Base-by-base conservation (phyloP, 2,797 vertebrate species). In the Nannoperca australis region DNA sequence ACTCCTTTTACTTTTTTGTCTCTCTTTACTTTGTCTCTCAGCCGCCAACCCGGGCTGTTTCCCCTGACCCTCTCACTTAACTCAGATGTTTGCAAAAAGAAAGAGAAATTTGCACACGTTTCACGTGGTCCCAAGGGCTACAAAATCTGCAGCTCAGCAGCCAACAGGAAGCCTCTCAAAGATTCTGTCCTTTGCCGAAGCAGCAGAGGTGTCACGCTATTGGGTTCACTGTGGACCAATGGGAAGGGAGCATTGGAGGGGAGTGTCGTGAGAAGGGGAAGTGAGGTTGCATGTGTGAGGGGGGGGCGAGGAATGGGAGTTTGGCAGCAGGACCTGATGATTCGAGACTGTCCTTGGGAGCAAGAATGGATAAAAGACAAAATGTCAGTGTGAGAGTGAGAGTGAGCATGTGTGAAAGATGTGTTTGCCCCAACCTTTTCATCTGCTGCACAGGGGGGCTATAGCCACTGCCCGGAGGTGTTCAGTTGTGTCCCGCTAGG, bases 341-440 rank as follows among this genome's bases (percentile, higher is more conserved):
- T 87, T 85, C 62, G 54, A 83, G 69, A 75, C 73, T 76, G 77
- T 68, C 81, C 2, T 71, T 70, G 79, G 73, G 86, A 79, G 76
- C 27, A 76, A 80, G 83, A 83, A 77, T 88, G 91, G 82, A 80
- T 82, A 69, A 86, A 91, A 90, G 90, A 70, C 87, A 92, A 85
- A 67, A 82, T 82, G 86, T 92, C 85, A 78, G 90, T 85, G 92
- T 87, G 91, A 83, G 91, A 82, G 90, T 85, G 92, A 91, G 93
- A n/a, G n/a, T n/a, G n/a, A n/a, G n/a, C 83, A 91, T 94, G 95
- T 97, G 91, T 93, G 93, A 93, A 94, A 94, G 95, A 95, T 96
- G 94, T 95, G 95, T 96, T 95, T 97, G 96, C 96, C 95, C 95
- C 93, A 95, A 95, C 96, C 94, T 97, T 94, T 96, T 96, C 94